Base-by-base conservation (phyloP, 2,113 vertebrate species). In the Actinemys pallida region DNA sequence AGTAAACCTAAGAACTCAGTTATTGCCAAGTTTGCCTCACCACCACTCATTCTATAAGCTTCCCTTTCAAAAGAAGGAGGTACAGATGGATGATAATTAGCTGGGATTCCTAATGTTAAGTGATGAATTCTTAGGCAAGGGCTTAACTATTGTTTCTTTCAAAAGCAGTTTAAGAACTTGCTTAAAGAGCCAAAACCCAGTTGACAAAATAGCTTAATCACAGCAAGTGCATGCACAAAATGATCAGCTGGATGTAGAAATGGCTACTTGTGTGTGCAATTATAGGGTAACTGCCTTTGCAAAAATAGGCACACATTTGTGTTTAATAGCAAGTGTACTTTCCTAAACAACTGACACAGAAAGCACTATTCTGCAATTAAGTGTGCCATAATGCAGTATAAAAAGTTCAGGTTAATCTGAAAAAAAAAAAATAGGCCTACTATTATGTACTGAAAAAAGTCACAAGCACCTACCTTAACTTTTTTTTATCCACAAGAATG, bases 1-100 rank as follows among this genome's bases (percentile, higher is more conserved):
- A 2, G 1, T 72, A 88, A 86, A 88, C 31, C 17, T 31, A 49
- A 22, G 31, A 25, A 57, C 25, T 69, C 78, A 35, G 69, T 88
- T 35, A 91, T 49, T 62, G 35, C 8, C 39, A 78, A 78, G 78
- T 24, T 7, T 53, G 72, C 88, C 92, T 94, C 93, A 95, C 11
- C 22, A 14, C 4, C 31, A 20, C 31, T 92, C 9, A 6, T 90
- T 54, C 69, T 39, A 72, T 45, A 84, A 85, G 22, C n/a, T 79
- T 72, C 56, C 89, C 59, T 72, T 17, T 76, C 9, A 49, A 65
- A 91, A 49, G 83, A 88, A 80, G 5, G n/a, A 10, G 86, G 27
- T 78, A 65, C 0, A 2, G 84, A 86, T 83, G 45, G 90, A 20
- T 69, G 42, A 56, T 83, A 57, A 95, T 92, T 95, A 89, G 86